Evolutionary conservation across 2,888 invertebrate genomes (phyloP).

Genomic region (Microchrysa polita): DNA sequence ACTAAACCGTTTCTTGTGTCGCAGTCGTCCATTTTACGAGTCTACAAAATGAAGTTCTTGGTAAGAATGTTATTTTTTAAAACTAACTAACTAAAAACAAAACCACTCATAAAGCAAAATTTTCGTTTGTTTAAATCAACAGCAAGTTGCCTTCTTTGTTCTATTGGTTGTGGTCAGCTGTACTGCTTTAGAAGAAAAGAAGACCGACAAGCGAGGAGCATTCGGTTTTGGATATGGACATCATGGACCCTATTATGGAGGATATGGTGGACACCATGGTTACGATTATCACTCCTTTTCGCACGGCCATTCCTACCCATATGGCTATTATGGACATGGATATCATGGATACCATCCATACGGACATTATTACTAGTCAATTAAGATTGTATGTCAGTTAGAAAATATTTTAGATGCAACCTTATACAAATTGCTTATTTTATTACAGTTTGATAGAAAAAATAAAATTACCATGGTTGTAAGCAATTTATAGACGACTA

Average conservation of each 20-base stretch:
- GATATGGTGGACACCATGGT: conserved; percentile 24
- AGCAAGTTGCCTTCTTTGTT: conserved; percentile 37
- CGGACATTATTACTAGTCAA: conserved; percentile 30
- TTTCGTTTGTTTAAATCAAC: background rate
- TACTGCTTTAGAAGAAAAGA: conserved; percentile 35
- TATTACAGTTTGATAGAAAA: background rate
- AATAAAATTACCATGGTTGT: too few species aligned
- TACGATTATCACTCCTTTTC: conserved; percentile 34
- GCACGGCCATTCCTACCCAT: conserved; percentile 28
- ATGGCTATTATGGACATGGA: conserved; percentile 24
- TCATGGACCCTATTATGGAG: conserved; percentile 33
- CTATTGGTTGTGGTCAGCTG: conserved; percentile 33
- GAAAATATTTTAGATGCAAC: background rate
- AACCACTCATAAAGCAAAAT: background rate
- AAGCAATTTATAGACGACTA: too few species aligned
- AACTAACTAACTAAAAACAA: background rate
- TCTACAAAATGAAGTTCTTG: conserved; percentile 29
- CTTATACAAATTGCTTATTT: background rate
- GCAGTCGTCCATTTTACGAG: background rate
- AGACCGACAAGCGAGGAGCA: conserved; percentile 37
- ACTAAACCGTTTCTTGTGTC: conserved; percentile 28
- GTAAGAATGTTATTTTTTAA: conserved; percentile 18
- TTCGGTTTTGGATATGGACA: conserved; percentile 39
- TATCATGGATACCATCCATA: conserved; percentile 30
- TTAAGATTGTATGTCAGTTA: background rate